phyloP scores from a whole-genome alignment of 1,140 invertebrate species.

The Heliconius eleuchia region DNA sequence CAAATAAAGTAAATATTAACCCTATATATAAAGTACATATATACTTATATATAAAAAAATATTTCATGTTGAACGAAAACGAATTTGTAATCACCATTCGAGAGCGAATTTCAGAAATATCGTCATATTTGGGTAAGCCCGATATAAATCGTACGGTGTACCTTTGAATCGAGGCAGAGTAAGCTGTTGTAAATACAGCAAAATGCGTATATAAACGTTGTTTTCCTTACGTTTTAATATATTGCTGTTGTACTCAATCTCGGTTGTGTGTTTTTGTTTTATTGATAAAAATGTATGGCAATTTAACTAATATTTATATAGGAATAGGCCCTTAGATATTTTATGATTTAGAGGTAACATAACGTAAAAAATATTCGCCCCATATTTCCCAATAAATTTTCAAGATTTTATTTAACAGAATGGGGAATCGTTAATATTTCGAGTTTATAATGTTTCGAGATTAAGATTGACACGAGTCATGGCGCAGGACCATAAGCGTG shows the following conservation, averaged over 20 bases:
- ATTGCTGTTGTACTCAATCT: not conserved
- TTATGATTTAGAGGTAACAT: not conserved
- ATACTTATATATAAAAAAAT: not conserved
- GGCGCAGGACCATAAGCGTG: too few species aligned
- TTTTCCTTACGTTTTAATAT: conserved; percentile 11
- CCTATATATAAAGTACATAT: not conserved
- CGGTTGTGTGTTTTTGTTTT: not conserved
- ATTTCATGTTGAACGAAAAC: conserved; percentile 2
- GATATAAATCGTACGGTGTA: conserved; percentile 4
- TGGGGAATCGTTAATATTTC: too few species aligned
- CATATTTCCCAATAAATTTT: too few species aligned
- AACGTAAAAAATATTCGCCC: not conserved
- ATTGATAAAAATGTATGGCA: too few species aligned
- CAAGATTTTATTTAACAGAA: too few species aligned
- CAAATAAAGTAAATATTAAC: not conserved
- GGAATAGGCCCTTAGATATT: too few species aligned
- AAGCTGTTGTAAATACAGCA: conserved; percentile 7
- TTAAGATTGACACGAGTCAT: too few species aligned
- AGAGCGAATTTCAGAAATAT: conserved; percentile 10
- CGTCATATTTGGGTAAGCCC: conserved; percentile 11
- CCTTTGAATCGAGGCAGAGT: conserved; percentile 2
- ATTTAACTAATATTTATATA: too few species aligned
- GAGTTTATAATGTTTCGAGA: too few species aligned
- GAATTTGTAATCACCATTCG: conserved; percentile 5
- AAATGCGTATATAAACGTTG: conserved; percentile 10